Conservation (phyloP, 2,797 vertebrate genomes). For the Platalea minor region DNA sequence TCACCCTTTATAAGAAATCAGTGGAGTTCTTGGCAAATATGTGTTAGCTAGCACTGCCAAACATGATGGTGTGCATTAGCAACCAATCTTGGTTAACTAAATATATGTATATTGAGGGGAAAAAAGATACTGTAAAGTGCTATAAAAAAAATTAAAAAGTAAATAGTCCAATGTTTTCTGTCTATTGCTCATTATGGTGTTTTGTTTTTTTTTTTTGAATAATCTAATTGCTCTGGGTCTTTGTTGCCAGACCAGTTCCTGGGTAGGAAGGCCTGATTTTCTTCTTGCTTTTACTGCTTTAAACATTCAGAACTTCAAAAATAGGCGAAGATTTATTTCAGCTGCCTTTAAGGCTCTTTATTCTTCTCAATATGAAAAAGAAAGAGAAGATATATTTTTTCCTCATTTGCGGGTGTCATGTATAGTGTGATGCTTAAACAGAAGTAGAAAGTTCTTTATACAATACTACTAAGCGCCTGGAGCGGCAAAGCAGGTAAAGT, state of each 20-base stretch:
- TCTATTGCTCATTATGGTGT: neutral
- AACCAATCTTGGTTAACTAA: neutral
- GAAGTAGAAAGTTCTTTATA: neutral
- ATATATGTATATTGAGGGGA: neutral
- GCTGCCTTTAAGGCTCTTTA: neutral
- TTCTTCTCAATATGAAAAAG: neutral
- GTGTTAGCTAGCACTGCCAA: neutral
- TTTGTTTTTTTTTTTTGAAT: neutral
- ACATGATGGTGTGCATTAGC: neutral
- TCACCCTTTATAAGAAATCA: neutral
- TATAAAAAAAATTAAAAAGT: neutral
- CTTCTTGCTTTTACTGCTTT: neutral
- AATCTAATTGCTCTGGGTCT: neutral
- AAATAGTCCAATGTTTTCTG: neutral
- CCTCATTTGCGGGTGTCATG: neutral
- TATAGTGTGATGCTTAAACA: neutral
- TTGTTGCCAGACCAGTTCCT: fast-evolving
- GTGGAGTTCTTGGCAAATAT: neutral
- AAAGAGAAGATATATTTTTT: neutral
- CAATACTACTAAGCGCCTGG: neutral
- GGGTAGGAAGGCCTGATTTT: neutral
- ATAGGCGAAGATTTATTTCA: neutral
- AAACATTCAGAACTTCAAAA: neutral
- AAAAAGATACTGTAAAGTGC: neutral
- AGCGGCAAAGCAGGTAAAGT: neutral